Base-by-base conservation (phyloP, 2,888 invertebrate species). In the Marronus borbonicus region DNA sequence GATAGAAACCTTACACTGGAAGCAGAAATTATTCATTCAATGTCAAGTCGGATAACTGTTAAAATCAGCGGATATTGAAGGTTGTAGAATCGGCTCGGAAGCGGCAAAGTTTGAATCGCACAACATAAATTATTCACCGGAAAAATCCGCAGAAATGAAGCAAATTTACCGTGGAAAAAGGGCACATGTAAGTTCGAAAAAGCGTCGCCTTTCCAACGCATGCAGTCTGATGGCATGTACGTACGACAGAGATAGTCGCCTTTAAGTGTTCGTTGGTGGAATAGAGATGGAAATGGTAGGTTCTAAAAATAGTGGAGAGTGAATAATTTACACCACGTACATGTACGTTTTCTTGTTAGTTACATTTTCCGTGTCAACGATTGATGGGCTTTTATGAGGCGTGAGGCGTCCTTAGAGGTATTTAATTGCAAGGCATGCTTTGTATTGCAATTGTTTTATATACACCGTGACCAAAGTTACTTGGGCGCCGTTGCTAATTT, bases 111-210 rank as follows among this genome's bases (percentile, higher is more conserved):
- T 31, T 14, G 62, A 62, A 62, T 62, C 31, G 10, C 0, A 10
- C 12, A 10, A 8, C 62, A 62, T 62, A 5, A 62, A 62, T 31
- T 62, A 62, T 62, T 28, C 62, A 62, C 12, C 5, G 14, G 31
- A 31, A 31, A 62, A 62, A 31, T 62, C 62, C 31, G 31, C 17
- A 58, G 31, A 5, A 62, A 62, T 31, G 62, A 62, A 28, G 62
- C 62, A 28, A 62, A 62, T 62, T 62, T 62, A 20, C 60, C 60
- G 62, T 24, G 62, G 14, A 62, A 62, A 62, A 31, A 62, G 62
- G 28, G 62, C 31, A 10, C 31, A 31, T 31, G 62, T 31, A 12
- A 31, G 62, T 58, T 58, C 5, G 17, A 52, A 52, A 17, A 17
- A n/a, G 5, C 52, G 52, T 17, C 52, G n/a, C n/a, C n/a, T 52